phyloP scores from a whole-genome alignment of 1,140 invertebrate genomes.

The Bacillus rossius region DNA sequence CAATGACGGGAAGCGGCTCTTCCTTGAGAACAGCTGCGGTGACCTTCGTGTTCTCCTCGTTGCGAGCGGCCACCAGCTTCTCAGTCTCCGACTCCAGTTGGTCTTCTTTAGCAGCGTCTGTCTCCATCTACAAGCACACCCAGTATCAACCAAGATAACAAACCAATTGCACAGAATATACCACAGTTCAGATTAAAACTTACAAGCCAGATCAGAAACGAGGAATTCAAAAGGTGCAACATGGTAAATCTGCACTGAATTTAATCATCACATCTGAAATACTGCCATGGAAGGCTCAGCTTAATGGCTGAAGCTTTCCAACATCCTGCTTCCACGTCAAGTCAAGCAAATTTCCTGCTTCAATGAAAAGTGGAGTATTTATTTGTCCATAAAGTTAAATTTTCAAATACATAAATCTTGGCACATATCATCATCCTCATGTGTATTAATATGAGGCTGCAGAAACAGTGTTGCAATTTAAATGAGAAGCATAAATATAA shows the following conservation, averaged over 20 bases:
- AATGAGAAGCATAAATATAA: too few relatives aligned
- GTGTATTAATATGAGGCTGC: too few relatives aligned
- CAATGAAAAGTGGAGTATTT: too few relatives aligned
- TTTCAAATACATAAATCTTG: too few relatives aligned
- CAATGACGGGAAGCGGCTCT: constrained; percentile 20
- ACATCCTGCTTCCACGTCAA: too few relatives aligned
- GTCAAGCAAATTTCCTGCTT: too few relatives aligned
- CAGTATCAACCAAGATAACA: constrained; percentile 1
- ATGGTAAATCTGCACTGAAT: too few relatives aligned
- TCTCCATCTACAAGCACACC: constrained; percentile 21
- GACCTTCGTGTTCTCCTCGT: constrained; percentile 45
- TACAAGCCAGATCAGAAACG: constrained; percentile 16
- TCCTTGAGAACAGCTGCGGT: constrained; percentile 28
- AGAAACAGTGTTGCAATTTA: too few relatives aligned
- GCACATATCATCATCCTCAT: too few relatives aligned
- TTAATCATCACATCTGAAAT: constrained; percentile 25
- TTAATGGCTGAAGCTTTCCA: too few relatives aligned
- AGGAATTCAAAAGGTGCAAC: constrained; percentile 17
- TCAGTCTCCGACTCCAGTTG: background rate
- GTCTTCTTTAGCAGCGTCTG: constrained; percentile 26
- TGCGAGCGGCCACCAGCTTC: constrained; percentile 42
- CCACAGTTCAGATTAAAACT: constrained; percentile 20
- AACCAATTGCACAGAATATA: constrained; percentile 33
- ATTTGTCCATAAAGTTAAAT: too few relatives aligned
- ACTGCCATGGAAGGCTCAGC: constrained; percentile 19